Base-by-base conservation (phyloP, 2,113 vertebrate genomes). In the Neodon shergylaensis region DNA sequence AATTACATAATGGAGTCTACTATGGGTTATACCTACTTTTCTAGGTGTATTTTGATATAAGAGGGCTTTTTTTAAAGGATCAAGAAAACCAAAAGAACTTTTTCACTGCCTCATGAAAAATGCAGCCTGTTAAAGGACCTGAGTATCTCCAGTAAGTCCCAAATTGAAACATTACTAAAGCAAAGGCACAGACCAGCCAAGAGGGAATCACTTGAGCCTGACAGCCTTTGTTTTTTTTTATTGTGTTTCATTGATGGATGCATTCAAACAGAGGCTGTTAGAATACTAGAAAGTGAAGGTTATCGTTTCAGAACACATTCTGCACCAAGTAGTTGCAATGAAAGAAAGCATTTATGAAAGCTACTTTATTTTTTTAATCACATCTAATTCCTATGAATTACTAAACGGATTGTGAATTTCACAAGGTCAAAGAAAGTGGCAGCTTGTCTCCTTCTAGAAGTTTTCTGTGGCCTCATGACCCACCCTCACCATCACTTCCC, bases 361-460 rank as follows among this genome's bases (percentile, higher is more conserved):
- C 72, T 36, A 68, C 31, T 47, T 19, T 31, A 42, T 28, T 73
- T 65, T 65, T 82, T 74, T 7, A 83, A 79, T 93, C 47, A 78
- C 36, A 68, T 39, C n/a, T 79, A 84, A 95, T 85, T 85, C 42
- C 54, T 85, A 54, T 63, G 52, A 85, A 77, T 73, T 73, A 92
- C 17, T 39, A 94, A 73, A 63, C 28, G 61, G 73, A 86, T 65
- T 16, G 22, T 89, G 86, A 95, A 66, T 90, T 88, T 91, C 70
- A 90, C 94, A 95, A 97, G 89, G 89, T 94, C 93, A 96, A 68
- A 49, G 61, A 88, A 94, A 94, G 39, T 94, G 84, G 83, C 92
- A 97, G 58, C 73, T 92, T 94, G 73, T 90, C 78, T 96, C 95
- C 93, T 14, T 73, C 49, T 95, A 94, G 91, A 97, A 98, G 94